Base-by-base conservation (phyloP, 2,797 vertebrate genomes). In the Liparis tanakae region DNA sequence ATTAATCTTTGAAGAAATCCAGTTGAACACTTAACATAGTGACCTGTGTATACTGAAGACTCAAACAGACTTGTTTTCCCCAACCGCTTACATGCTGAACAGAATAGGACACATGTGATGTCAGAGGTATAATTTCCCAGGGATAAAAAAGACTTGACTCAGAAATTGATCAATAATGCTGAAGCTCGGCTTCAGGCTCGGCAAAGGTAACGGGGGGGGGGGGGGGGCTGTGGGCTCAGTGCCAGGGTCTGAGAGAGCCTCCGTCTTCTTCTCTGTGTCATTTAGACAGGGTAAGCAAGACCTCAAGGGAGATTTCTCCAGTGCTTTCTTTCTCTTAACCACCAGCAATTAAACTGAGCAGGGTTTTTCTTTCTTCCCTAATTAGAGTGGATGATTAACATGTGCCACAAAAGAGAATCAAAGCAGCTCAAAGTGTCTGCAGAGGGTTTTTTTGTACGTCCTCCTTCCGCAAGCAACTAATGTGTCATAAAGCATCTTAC, bases 311-410 rank as follows among this genome's bases (percentile, higher is more conserved):
- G 2, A 41, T 34, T 57, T 66, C 37, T 68, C 34, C 44, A 30
- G 59, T 34, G n/a, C 57, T 72, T 53, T 54, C 51, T 78, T 74
- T 74, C 66, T 59, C 68, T 66, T 69, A 76, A 76, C 76, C 59
- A 60, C 39, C 8, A 22, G 50, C 70, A 83, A 70, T 85, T 79
- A 80, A 81, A 66, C 50, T 17, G 41, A 72, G 59, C 65, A 80
- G 59, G 13, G 13, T 6, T 48, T 80, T 68, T 74, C 48, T 81
- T 82, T 71, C 71, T 70, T 9, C 60, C 48, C 58, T 67, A 76
- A 82, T 85, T 73, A 80, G 67, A 64, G 41, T 39, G 67, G 61
- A 72, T 75, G 74, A 77, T 82, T 76, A 78, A 80, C 61, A 74
- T 54, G 39, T 13, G 39, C 12, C 54, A 75, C 58, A 54, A 39